Percentiles rank a stretch among this genome's conserved stretches.
Evolutionary conservation across 2,797 vertebrate genomes (phyloP).

Genomic region (Falco berigora): DNA sequence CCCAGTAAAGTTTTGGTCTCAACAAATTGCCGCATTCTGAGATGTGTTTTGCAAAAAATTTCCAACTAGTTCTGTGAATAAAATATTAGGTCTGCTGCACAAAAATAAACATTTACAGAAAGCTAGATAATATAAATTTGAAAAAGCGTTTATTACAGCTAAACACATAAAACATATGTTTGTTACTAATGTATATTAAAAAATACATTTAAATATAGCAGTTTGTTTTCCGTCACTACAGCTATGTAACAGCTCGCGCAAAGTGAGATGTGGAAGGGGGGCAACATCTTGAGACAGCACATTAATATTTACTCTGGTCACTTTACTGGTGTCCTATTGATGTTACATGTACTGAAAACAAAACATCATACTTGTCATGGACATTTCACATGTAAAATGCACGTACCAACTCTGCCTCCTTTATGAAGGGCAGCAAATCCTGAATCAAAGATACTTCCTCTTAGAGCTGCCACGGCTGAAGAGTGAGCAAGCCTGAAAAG

Average conservation of each 20-base stretch:
- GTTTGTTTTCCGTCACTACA: not conserved
- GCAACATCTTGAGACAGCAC: not conserved
- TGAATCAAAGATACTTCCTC: not conserved
- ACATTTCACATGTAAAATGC: not conserved
- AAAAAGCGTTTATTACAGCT: conserved; percentile 1
- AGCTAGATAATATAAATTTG: not conserved
- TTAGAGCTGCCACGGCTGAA: not conserved
- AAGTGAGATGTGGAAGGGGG: not conserved
- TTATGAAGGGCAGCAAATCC: not conserved
- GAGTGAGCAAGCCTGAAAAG: not conserved
- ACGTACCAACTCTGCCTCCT: not conserved
- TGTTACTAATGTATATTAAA: not conserved
- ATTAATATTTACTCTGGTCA: not conserved
- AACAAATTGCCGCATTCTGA: not conserved
- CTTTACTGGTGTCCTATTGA: not conserved
- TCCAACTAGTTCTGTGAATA: not conserved
- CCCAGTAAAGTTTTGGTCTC: not conserved
- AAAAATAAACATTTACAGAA: conserved; percentile 7
- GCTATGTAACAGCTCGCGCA: not conserved
- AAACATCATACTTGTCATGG: not conserved
- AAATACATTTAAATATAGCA: conserved; percentile 15
- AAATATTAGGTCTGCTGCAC: not conserved
- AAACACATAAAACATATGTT: conserved; percentile 1
- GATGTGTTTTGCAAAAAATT: not conserved
- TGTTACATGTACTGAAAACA: not conserved